Conservation (phyloP, 2,888 invertebrate species). For the Aleiodes alternator region DNA sequence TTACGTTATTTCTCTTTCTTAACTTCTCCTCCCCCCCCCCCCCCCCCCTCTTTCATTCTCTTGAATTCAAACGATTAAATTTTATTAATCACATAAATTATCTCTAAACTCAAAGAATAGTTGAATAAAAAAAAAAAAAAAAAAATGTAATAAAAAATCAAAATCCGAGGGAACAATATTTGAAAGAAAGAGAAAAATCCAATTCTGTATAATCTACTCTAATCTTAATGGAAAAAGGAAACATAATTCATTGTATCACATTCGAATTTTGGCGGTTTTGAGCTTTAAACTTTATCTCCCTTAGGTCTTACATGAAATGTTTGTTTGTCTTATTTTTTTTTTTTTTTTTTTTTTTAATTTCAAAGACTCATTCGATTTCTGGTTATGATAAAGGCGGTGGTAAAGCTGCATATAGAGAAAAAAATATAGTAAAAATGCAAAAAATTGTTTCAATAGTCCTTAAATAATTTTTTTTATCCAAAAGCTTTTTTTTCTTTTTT, state of each 20-base stretch:
- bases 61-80: neutral
- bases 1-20: constrained; percentile 33
- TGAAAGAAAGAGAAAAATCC: constrained; percentile 33
- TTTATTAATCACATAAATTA: constrained; percentile 17
- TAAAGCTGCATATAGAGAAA: no score
- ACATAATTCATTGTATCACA: constrained; percentile 19
- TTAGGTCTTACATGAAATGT: constrained; percentile 9
- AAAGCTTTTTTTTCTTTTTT: no score
- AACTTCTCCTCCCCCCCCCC: no score
- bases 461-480: no score
- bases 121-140: neutral
- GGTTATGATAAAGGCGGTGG: neutral
- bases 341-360: constrained; percentile 23
- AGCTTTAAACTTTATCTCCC: constrained; percentile 9
- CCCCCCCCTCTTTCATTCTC: constrained; percentile 14
- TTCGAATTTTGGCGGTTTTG: constrained; percentile 35
- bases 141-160: constrained; percentile 17
- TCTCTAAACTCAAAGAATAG: neutral
- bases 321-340: no score
- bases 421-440: no score
- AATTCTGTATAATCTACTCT: constrained; percentile 7
- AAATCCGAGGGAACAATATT: constrained; percentile 12
- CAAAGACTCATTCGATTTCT: neutral
- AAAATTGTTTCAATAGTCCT: no score
- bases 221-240: constrained; percentile 10